Conservation (phyloP, 2,113 vertebrate genomes). For the Potamarius usumacintae region DNA sequence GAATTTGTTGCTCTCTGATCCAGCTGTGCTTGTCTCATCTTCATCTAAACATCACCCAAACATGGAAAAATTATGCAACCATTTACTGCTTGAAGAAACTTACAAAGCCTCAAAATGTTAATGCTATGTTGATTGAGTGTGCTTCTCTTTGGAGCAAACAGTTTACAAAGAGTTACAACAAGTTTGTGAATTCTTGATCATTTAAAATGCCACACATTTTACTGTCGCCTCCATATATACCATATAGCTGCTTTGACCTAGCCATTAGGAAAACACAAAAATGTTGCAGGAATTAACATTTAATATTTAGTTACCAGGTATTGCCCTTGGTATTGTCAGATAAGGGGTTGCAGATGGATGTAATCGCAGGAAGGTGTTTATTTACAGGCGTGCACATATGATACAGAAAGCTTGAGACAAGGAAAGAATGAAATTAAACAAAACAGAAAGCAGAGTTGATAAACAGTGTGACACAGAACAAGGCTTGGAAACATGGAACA, state of each 20-base stretch:
- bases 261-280: not conserved
- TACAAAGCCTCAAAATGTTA: conserved; percentile 1
- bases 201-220: not conserved
- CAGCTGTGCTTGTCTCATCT: conserved; percentile 31
- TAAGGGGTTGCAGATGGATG: no score
- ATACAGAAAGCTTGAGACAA: no score
- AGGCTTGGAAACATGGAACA: no score
- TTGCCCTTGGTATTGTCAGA: not conserved
- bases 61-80: not conserved
- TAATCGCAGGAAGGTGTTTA: no score
- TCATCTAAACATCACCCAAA: conserved; percentile 24
- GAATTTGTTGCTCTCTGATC: not conserved
- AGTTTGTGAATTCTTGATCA: conserved; percentile 1
- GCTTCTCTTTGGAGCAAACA: conserved; percentile 9
- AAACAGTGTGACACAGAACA: no score
- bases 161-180: conserved; percentile 7
- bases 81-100: conserved; percentile 12
- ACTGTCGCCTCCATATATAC: no score
- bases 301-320: not conserved
- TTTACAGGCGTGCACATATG: no score
- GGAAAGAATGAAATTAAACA: no score
- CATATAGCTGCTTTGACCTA: not conserved
- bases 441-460: no score
- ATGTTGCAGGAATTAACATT: not conserved
- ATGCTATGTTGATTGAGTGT: not conserved